These are phyloP conservation scores for Temnothorax rugatulus DNA, from an alignment of 2,888 invertebrate species.

Conservation along the genomic window DNA sequence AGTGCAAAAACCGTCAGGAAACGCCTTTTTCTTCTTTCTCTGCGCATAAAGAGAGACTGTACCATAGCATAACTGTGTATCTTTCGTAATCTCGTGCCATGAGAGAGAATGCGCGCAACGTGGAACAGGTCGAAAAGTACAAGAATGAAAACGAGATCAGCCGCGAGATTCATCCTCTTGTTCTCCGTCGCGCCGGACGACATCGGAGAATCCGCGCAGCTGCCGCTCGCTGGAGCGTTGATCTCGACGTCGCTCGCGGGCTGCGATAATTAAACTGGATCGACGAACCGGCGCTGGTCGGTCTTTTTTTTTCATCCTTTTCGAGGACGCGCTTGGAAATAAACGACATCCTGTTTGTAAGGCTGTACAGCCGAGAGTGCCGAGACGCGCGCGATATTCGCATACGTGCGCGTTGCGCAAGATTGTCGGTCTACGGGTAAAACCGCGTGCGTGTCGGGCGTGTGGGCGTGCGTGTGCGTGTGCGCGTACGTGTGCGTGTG, in stretches of 20 bases:
- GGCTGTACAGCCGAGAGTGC: too few species aligned
- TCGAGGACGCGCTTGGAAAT: background rate
- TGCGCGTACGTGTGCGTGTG: too few species aligned
- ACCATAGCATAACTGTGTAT: too few species aligned
- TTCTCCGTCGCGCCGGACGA: background rate
- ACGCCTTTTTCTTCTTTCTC: background rate
- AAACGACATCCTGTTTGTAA: background rate
- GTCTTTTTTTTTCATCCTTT: too few species aligned
- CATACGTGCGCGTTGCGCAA: background rate
- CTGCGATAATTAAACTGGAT: background rate
- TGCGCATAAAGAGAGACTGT: background rate
- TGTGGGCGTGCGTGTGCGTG: too few species aligned
- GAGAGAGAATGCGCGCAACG: background rate
- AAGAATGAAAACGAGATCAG: background rate
- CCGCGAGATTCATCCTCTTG: background rate
- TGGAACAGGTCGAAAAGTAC: background rate
- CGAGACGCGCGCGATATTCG: background rate
- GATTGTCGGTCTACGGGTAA: background rate
- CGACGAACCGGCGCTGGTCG: background rate
- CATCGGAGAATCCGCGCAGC: background rate
- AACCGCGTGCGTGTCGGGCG: too few species aligned
- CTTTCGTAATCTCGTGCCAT: background rate
- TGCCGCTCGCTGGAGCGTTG: background rate
- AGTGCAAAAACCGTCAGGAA: background rate
- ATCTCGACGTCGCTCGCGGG: background rate